Evolutionary conservation across 2,888 invertebrate genomes (phyloP).

Genomic region (Habrosyne pyritoides): DNA sequence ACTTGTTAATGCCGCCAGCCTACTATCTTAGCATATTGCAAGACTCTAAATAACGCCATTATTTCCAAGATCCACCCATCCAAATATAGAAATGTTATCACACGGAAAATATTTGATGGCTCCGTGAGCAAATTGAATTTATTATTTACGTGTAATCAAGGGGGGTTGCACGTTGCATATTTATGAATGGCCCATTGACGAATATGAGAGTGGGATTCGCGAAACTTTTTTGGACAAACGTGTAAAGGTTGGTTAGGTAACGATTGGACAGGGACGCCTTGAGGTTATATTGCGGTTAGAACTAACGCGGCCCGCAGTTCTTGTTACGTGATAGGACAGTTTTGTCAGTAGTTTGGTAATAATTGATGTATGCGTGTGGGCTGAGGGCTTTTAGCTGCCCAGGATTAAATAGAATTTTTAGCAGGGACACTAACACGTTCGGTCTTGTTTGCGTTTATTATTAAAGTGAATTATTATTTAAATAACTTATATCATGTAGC

Average conservation of each 20-base stretch:
- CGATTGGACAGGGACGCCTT: conserved; percentile 30
- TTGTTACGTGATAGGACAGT: conserved; percentile 3
- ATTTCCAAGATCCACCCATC: conserved; percentile 67
- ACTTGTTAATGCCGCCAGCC: conserved; percentile 81
- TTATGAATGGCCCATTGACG: conserved; percentile 61
- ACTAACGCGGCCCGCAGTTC: neutral
- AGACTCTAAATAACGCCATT: conserved; percentile 80
- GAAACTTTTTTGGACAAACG: conserved; percentile 16
- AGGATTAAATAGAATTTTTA: neutral
- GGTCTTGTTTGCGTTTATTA: neutral
- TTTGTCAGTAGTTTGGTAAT: conserved; percentile 1
- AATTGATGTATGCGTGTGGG: neutral
- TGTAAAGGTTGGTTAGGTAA: conserved; percentile 17
- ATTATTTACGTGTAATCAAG: conserved; percentile 78
- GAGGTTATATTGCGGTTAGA: conserved; percentile 14
- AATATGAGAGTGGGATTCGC: conserved; percentile 50
- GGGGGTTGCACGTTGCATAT: conserved; percentile 49
- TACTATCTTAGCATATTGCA: conserved; percentile 84
- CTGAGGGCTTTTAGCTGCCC: neutral
- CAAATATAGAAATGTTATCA: conserved; percentile 75
- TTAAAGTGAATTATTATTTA: no score
- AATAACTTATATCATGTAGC: no score
- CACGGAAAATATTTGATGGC: conserved; percentile 76
- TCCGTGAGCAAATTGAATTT: conserved; percentile 75
- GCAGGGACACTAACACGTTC: neutral